These are phyloP conservation scores for human DNA, from an alignment of 2,113 vertebrate species.

Conservation along the genomic window GRCh38 chr2:120300001-120300500, in stretches of 20 bases:
- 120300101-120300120: background rate
- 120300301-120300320: background rate
- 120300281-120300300: background rate
- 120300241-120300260: too few species aligned
- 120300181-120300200: background rate
- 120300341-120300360: background rate
- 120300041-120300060: background rate
- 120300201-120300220: background rate
- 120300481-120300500: background rate
- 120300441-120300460: background rate
- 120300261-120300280: background rate
- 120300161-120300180: background rate
- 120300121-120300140: background rate
- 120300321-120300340: background rate
- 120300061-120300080: too few species aligned
- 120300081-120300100: background rate
- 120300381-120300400: background rate
- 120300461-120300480: too few species aligned
- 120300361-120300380: background rate
- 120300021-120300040: background rate
- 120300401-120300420: background rate
- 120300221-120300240: background rate
- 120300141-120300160: background rate
- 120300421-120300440: background rate
- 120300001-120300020: background rate